Base-by-base conservation (phyloP, 2,888 invertebrate genomes). In the Molorchus minor region DNA sequence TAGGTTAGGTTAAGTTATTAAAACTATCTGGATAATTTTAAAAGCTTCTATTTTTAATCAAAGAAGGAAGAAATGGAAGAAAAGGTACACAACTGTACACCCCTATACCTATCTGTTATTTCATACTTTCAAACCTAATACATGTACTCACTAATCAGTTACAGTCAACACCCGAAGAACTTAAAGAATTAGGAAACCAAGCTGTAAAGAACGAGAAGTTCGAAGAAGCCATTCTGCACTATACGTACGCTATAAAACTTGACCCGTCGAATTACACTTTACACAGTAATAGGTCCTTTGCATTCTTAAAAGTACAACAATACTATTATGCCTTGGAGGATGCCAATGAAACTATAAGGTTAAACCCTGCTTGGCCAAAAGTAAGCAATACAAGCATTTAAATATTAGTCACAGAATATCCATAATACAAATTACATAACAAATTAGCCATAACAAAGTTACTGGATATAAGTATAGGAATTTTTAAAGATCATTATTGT, bases 291-390 rank as follows among this genome's bases (percentile, higher is more conserved):
- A 84, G 93, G 74, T 93, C 93, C 3, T 86, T 88, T 74, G 91
- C 91, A 8, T 93, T 92, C 79, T 81, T 93, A 29, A 90, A 91
- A 79, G 80, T 90, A 67, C 87, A 90, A 71, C 91, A 91, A 76
- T 91, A 88, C 79, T 90, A 88, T 78, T 85, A 88, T 67, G 89
- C 93, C 0, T 81, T 91, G 70, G 86, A 90, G 77, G 93, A 93
- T 84, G 93, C 93, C 1, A 85, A 88, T 72, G 87, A 89, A 78
- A 87, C 89, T 2, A 91, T 93, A 52, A 83, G 84, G 74, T 76
- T 93, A 53, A 88, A 89, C 76, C 91, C 92, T 13, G 84, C 86
- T 43, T 92, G 92, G 92, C 88, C 91, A 4, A 93, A 92, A 85
- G 91, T n/a, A n/a, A n/a, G n/a, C n/a, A n/a, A n/a, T n/a, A n/a